phyloP scores from a whole-genome alignment of 2,888 invertebrate species.

The Tenthredo distinguenda region DNA sequence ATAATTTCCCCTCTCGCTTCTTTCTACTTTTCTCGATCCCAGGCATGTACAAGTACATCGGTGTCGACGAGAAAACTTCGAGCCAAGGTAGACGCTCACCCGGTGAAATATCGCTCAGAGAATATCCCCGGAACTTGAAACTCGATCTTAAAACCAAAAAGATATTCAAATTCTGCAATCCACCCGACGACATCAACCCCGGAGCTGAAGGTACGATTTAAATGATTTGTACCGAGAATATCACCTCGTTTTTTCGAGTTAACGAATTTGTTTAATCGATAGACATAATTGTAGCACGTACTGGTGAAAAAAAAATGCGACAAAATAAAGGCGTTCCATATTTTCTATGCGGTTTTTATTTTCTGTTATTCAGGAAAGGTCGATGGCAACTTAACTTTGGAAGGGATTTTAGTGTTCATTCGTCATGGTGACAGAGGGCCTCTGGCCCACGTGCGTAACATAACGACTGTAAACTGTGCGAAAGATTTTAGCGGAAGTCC shows the following conservation, averaged over 20 bases:
- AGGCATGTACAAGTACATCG: slow-evolving; percentile 91
- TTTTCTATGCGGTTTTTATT: background rate
- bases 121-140: slow-evolving; percentile 80
- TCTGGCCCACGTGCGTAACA: slow-evolving; percentile 89
- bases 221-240: background rate
- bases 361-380: slow-evolving; percentile 76
- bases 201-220: slow-evolving; percentile 86
- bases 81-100: slow-evolving; percentile 76
- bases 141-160: slow-evolving; percentile 83
- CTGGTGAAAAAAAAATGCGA: background rate
- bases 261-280: slow-evolving; percentile 11
- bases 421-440: slow-evolving; percentile 96
- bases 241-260: no score
- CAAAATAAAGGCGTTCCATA: background rate
- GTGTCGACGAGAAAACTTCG: slow-evolving; percentile 80
- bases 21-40: no score
- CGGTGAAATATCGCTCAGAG: slow-evolving; percentile 77
- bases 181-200: slow-evolving; percentile 84
- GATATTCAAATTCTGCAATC: slow-evolving; percentile 86
- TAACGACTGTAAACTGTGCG: slow-evolving; percentile 89
- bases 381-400: slow-evolving; percentile 83
- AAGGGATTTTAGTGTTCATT: slow-evolving; percentile 87
- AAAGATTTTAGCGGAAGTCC: slow-evolving; percentile 74
- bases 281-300: background rate
- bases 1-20: background rate